Evolutionary conservation across 53 echinoderm and acorn worm species (phyloP), one percentile per base, ranked within the genome.

Genomic region (Crossaster papposus): DNA sequence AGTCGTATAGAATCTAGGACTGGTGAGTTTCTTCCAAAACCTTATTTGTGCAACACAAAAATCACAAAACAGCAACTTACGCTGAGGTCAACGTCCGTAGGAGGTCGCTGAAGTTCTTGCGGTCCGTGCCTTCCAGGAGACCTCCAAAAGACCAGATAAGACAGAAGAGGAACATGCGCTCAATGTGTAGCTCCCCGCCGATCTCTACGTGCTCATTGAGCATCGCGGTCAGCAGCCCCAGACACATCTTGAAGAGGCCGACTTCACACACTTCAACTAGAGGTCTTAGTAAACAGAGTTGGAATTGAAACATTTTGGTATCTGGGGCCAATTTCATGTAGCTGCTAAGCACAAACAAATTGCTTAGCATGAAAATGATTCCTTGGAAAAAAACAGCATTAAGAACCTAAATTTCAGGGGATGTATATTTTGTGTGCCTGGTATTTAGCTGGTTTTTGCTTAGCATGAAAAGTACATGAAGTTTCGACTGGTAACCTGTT

Each of bases 71-170:
- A 64, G 44, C 5, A 13, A 93, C 95, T 96, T 87, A 97, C 98
- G 98, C 94, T 33, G 98, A 97, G 15, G 98, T 97, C 44, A 97
- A 83, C 1, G 98, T 97, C 76, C 98, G 81, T 2, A 97, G 93
- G 0, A 95, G 91, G 29, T 97, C 98, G 76, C 98, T 97, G 94
- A 97, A 97, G 81, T 94, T 92, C 93, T 97, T 97, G 75, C 95
- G 89, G 68, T 97, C 98, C 36, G 70, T 93, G 20, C 94, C 98
- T 70, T 96, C 93, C 10, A 97, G 93, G 18, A 97, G 91, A 17
- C 98, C 95, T 20, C 98, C 98, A 92, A 97, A 97, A 0, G 98
- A 92, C 98, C 98, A 97, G 78, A 97, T 97, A 29, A 97, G 98
- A 70, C 98, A 97, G 91, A 97, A 97, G 83, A 97, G 93, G 63